A percentile compares a stretch with the other conserved stretches of the same genome.
Conservation (phyloP, 2,888 invertebrate genomes). For the Lissocephala sabroskyi region DNA sequence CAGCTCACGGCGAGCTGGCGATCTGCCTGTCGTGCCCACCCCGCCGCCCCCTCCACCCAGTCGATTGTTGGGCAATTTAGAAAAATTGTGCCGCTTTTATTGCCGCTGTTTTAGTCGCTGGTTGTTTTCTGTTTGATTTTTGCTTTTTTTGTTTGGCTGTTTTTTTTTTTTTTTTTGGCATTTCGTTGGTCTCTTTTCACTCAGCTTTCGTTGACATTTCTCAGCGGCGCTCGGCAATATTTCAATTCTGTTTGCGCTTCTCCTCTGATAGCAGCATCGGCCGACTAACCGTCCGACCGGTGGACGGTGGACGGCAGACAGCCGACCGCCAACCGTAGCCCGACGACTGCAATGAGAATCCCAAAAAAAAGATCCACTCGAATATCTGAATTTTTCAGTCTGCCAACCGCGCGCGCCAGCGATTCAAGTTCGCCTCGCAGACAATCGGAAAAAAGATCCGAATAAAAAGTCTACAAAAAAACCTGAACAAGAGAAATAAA, state of each 20-base stretch:
- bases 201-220: conserved; percentile 7
- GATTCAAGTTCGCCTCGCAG: too few species aligned
- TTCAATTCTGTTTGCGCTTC: conserved; percentile 1
- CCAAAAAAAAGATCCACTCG: neutral
- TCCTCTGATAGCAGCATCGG: neutral
- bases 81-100: conserved; percentile 4
- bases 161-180: neutral
- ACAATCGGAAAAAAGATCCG: too few species aligned
- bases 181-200: neutral
- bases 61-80: conserved; percentile 2
- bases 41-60: too few species aligned
- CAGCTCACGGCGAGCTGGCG: too few species aligned
- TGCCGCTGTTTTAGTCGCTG: neutral
- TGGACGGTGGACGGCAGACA: too few species aligned
- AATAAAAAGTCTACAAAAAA: too few species aligned
- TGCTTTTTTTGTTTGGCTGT: neutral
- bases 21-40: too few species aligned
- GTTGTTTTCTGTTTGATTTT: neutral
- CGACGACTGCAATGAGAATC: too few species aligned
- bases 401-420: too few species aligned
- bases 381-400: conserved; percentile 26
- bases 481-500: too few species aligned
- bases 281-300: too few species aligned
- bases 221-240: conserved; percentile 1
- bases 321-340: too few species aligned